These are phyloP conservation scores for Eupithecia centaureata DNA, from an alignment of 2,888 invertebrate species.

Conservation along the genomic window DNA sequence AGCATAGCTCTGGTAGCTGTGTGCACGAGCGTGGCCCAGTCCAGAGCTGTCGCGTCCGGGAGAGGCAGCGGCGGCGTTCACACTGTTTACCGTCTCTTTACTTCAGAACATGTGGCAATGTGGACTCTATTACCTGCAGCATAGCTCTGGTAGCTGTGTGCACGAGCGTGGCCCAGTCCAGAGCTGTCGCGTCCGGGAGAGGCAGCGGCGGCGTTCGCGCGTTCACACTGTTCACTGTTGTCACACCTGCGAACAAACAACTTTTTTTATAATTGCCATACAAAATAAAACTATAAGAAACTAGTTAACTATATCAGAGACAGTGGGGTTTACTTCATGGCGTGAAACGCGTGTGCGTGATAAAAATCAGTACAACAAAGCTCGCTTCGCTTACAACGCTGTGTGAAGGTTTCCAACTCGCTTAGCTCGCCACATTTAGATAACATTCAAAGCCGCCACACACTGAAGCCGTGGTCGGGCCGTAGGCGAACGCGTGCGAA, in stretches of 20 bases:
- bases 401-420: not conserved
- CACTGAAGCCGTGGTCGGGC: no score
- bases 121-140: conserved; percentile 73
- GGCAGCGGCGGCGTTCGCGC: conserved; percentile 72
- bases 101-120: not conserved
- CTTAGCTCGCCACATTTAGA: not conserved
- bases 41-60: not conserved
- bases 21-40: no score
- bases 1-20: no score
- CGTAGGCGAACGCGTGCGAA: no score
- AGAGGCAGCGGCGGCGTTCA: not conserved
- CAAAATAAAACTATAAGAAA: not conserved
- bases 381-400: not conserved
- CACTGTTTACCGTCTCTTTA: not conserved
- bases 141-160: conserved; percentile 91
- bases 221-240: conserved; percentile 11
- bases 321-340: no score
- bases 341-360: not conserved
- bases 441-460: no score
- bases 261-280: not conserved
- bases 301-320: not conserved
- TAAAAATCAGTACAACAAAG: not conserved
- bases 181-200: conserved; percentile 87
- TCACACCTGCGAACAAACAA: not conserved
- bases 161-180: conserved; percentile 92